Evolutionary conservation across 2,797 vertebrate genomes (phyloP).

Genomic region (Bovichtus diacanthus): DNA sequence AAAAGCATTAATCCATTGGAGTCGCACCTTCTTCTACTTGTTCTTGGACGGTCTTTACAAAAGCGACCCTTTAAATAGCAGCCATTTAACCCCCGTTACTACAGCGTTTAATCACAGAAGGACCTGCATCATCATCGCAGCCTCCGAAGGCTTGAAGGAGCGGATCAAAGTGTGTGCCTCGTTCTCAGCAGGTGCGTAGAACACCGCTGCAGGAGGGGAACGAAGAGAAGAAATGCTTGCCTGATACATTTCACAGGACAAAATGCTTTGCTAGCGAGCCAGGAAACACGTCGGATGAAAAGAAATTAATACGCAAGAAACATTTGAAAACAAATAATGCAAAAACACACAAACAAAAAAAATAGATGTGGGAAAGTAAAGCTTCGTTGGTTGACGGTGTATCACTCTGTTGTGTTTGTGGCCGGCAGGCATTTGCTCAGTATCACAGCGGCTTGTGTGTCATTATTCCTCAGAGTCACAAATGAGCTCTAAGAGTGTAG

Average conservation of each 20-base stretch:
- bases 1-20: neutral
- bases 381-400: neutral
- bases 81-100: neutral
- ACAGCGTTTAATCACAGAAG: neutral
- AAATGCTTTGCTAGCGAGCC: constrained; percentile 10
- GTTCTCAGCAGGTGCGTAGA: constrained; percentile 10
- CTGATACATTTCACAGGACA: constrained; percentile 1
- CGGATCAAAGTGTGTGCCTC: constrained; percentile 6
- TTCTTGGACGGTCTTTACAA: neutral
- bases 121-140: neutral
- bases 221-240: neutral
- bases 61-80: neutral
- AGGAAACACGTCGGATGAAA: constrained; percentile 15
- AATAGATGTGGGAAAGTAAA: constrained; percentile 6
- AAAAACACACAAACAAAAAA: constrained; percentile 17
- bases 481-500: constrained; percentile 46
- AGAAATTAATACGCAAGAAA: constrained; percentile 8
- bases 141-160: no score
- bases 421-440: constrained; percentile 51
- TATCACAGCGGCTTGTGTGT: constrained; percentile 43
- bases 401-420: constrained; percentile 46
- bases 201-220: neutral
- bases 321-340: constrained; percentile 12
- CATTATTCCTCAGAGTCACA: constrained; percentile 70
- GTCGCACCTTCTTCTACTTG: neutral